phyloP scores from a whole-genome alignment of 2,113 vertebrate genomes.

The Triplophysa siluroides region DNA sequence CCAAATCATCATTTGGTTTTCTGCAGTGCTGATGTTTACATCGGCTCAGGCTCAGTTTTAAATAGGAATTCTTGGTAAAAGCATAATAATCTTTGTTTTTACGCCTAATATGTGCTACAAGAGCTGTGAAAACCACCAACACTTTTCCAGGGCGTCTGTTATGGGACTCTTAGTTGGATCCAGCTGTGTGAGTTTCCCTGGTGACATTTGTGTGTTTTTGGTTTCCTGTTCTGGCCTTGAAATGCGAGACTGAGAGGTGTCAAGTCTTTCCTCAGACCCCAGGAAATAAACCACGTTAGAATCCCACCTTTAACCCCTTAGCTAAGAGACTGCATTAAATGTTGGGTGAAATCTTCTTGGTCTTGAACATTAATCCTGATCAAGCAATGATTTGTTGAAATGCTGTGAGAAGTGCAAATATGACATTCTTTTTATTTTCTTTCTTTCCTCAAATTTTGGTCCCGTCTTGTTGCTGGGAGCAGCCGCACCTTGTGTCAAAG shows the following conservation, averaged over 20 bases:
- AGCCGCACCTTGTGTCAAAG: constrained; percentile 77
- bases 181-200: constrained; percentile 53
- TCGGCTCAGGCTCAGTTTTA: neutral
- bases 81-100: constrained; percentile 33
- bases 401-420: neutral
- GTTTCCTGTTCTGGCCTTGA: constrained; percentile 51
- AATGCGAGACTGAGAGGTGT: constrained; percentile 46
- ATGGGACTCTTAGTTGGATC: constrained; percentile 49
- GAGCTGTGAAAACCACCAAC: constrained; percentile 43
- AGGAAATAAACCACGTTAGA: constrained; percentile 43
- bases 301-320: constrained; percentile 34
- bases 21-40: neutral
- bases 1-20: no score
- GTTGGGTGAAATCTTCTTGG: neutral
- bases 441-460: neutral
- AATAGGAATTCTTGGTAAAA: neutral
- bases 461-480: constrained; percentile 46
- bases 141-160: constrained; percentile 36
- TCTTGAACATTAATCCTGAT: neutral
- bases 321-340: neutral
- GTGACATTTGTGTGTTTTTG: constrained; percentile 49
- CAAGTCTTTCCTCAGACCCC: constrained; percentile 21
- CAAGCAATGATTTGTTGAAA: neutral
- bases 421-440: neutral
- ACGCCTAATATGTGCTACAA: constrained; percentile 34